Conservation (phyloP, 2,797 vertebrate species). For the Macroramphosus scolopax region DNA sequence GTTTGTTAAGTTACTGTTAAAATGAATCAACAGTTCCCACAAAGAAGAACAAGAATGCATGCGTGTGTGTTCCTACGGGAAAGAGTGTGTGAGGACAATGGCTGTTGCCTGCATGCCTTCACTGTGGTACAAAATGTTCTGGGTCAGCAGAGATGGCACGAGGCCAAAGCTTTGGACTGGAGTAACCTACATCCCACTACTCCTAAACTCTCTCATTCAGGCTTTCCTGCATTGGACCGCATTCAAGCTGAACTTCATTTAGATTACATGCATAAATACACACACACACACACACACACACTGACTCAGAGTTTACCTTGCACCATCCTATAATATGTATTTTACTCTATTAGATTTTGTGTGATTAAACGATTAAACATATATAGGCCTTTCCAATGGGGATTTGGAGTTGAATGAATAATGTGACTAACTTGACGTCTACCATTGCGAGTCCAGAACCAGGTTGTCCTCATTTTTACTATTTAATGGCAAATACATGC, state of each 20-base stretch:
- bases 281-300: neutral
- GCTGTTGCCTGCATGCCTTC: slow-evolving; percentile 43
- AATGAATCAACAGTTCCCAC: slow-evolving; percentile 15
- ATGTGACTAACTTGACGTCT: too few relatives aligned
- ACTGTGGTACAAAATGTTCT: slow-evolving; percentile 68
- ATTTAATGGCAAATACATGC: too few relatives aligned
- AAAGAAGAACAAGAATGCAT: slow-evolving; percentile 1
- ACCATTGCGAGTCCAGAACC: too few relatives aligned
- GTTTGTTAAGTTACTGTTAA: neutral
- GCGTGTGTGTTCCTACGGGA: slow-evolving; percentile 7
- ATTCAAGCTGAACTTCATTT: too few relatives aligned
- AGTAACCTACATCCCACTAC: slow-evolving; percentile 47
- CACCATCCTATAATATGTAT: too few relatives aligned
- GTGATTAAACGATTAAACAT: too few relatives aligned
- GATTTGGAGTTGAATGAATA: too few relatives aligned
- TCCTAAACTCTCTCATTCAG: slow-evolving; percentile 13
- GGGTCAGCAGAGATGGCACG: slow-evolving; percentile 61
- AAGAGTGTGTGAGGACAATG: slow-evolving; percentile 39
- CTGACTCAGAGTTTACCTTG: too few relatives aligned
- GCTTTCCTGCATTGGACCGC: slow-evolving; percentile 5
- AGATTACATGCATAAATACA: neutral
- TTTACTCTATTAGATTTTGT: too few relatives aligned
- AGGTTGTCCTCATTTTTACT: too few relatives aligned
- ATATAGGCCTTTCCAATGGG: too few relatives aligned
- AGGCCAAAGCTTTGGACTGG: slow-evolving; percentile 62